Evolutionary conservation across 2,888 invertebrate genomes (phyloP).

Genomic region (Scelioninae gen. 1): DNA sequence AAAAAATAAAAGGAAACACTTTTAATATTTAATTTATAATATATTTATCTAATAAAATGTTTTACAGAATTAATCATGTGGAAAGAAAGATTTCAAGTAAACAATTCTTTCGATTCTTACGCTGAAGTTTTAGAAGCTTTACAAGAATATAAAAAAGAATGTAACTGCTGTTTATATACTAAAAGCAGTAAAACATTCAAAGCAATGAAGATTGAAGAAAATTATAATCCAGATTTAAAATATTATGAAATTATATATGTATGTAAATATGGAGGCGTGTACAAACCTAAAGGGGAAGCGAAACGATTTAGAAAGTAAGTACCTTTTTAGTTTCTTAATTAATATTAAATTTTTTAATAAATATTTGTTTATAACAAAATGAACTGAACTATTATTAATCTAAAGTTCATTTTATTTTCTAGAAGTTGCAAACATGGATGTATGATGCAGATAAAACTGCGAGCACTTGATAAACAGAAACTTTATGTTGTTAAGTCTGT

Average conservation of each 20-base stretch:
- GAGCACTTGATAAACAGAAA: slow-evolving; percentile 31
- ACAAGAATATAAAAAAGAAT: slow-evolving; percentile 39
- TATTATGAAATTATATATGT: slow-evolving; percentile 37
- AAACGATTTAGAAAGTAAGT: slow-evolving; percentile 1
- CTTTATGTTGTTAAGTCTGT: too few relatives aligned
- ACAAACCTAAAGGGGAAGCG: slow-evolving; percentile 9
- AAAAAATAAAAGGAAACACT: too few relatives aligned
- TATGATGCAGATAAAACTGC: slow-evolving; percentile 45
- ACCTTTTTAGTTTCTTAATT: too few relatives aligned
- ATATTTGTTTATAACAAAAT: too few relatives aligned
- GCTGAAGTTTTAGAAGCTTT: slow-evolving; percentile 13
- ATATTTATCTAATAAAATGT: too few relatives aligned
- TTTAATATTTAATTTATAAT: too few relatives aligned
- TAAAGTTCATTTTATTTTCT: too few relatives aligned
- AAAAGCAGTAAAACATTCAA: slow-evolving; percentile 46
- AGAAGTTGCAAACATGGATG: slow-evolving; percentile 31
- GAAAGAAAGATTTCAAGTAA: slow-evolving; percentile 10
- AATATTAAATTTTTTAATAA: too few relatives aligned
- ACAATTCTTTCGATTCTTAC: slow-evolving; percentile 21
- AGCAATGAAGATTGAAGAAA: slow-evolving; percentile 22
- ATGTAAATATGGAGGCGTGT: slow-evolving; percentile 27
- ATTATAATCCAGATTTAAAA: slow-evolving; percentile 37
- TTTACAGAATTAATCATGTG: background rate
- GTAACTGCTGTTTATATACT: slow-evolving; percentile 5
- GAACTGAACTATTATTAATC: too few relatives aligned